phyloP scores from a whole-genome alignment of 1,140 invertebrate species.

The Apocrypta bakeri region DNA sequence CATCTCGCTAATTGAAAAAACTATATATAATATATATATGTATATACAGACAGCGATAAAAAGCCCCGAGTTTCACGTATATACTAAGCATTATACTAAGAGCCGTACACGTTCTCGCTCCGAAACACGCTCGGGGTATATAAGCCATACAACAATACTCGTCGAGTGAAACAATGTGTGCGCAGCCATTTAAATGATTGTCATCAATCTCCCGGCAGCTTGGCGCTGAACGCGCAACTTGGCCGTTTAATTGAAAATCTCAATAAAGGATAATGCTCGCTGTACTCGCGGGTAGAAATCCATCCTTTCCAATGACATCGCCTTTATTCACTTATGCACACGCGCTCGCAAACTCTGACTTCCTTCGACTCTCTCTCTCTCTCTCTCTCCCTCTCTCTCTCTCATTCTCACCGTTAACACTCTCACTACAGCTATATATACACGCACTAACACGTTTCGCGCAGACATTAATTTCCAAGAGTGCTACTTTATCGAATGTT shows the following conservation, averaged over 20 bases:
- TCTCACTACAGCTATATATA: no score
- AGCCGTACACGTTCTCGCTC: background rate
- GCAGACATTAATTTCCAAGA: constrained; percentile 51
- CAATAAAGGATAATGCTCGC: background rate
- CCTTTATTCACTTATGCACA: background rate
- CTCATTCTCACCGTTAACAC: no score
- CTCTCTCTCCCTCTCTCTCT: no score
- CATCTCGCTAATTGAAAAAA: background rate
- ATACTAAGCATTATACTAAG: no score
- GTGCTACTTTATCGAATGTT: constrained; percentile 51
- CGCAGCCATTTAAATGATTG: constrained; percentile 15
- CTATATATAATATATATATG: no score
- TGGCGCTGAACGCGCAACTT: background rate
- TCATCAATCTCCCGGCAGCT: background rate
- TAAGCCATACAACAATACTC: background rate
- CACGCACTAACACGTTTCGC: no score
- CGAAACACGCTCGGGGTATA: background rate
- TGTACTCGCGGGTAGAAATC: background rate
- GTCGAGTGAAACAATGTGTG: background rate
- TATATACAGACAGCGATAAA: no score
- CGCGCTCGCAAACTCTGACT: background rate
- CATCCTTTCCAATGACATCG: constrained; percentile 1
- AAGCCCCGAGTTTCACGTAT: no score
- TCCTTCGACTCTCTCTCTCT: background rate
- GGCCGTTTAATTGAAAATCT: constrained; percentile 25